Conservation (phyloP, 2,888 invertebrate species). For the Lingula anatina region DNA sequence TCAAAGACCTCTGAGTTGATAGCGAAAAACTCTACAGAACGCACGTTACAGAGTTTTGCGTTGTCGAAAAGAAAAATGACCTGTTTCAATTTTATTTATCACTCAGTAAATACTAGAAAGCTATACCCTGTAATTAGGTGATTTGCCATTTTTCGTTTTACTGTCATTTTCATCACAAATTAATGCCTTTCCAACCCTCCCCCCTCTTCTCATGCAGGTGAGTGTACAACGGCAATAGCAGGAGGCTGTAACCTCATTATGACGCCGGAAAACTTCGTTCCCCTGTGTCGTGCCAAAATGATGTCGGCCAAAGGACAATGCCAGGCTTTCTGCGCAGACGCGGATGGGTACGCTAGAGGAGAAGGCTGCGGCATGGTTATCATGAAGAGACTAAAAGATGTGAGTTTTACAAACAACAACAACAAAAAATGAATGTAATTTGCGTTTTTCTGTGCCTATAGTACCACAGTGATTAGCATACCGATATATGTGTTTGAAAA, state of each 20-base stretch:
- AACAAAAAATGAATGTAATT: too few species aligned
- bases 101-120: too few species aligned
- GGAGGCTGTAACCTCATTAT: slow-evolving; percentile 30
- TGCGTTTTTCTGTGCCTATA: background rate
- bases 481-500: background rate
- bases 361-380: slow-evolving; percentile 30
- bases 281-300: slow-evolving; percentile 22
- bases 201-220: slow-evolving; percentile 10
- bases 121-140: too few species aligned
- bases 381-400: slow-evolving; percentile 19
- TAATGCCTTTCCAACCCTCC: background rate
- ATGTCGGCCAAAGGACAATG: slow-evolving; percentile 23
- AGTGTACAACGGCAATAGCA: slow-evolving; percentile 20
- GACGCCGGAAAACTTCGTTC: slow-evolving; percentile 19
- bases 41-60: too few species aligned
- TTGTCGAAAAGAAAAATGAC: too few species aligned
- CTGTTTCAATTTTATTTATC: too few species aligned
- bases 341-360: slow-evolving; percentile 26
- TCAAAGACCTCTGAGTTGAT: too few species aligned
- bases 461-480: background rate
- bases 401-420: slow-evolving; percentile 8
- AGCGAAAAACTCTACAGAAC: too few species aligned
- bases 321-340: slow-evolving; percentile 20
- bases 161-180: background rate
- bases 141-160: background rate